Evolutionary conservation across 2,797 vertebrate species (phyloP), one percentile per base, ranked within the genome.

Genomic region (Pseudocheirus occidentalis): DNA sequence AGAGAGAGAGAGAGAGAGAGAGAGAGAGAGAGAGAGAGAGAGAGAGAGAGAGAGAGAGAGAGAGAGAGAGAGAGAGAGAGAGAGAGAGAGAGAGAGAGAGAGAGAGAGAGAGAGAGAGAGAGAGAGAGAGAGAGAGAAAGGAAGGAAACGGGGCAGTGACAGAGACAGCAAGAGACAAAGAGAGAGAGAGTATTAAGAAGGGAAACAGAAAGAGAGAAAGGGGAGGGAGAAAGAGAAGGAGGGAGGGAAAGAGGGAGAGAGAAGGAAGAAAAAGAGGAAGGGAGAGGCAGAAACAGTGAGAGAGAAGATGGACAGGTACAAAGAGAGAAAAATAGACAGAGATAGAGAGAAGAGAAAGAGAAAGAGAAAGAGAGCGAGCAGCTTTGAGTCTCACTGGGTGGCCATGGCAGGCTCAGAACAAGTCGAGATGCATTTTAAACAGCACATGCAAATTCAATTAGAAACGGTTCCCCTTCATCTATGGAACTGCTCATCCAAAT

Each of bases 381-480:
- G 55, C n/a, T 90, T 34, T 90, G 90, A 54, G 28, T 54, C 28
- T 90, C 40, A 1, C 52, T 55, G n/a, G 90, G 90, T 90, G 53
- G 90, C 28, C 90, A 54, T 55, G 31, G 54, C 40, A 62, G 40
- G 54, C 90, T 55, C 55, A 57, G 90, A 91, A 93, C 91, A 87
- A 90, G 28, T 18, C 52, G 95, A 62, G 94, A 89, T 58, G n/a
- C 66, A 28, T 98, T 97, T 97, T 96, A 97, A 98, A 91, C 94
- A 96, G 94, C 96, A 95, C 50, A 50, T 92, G 91, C 96, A 97
- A 95, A 97, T 98, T 96, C 90, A 97, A 97, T 97, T 91, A 95
- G 92, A 93, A 96, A 90, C 40, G 91, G 56, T 94, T 97, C 93
- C 94, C 66, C 96, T 98, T 98, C 91, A 94, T 98, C 97, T 95